Evolutionary conservation across 2,113 vertebrate genomes (phyloP).

Genomic region (Antigone vipio): DNA sequence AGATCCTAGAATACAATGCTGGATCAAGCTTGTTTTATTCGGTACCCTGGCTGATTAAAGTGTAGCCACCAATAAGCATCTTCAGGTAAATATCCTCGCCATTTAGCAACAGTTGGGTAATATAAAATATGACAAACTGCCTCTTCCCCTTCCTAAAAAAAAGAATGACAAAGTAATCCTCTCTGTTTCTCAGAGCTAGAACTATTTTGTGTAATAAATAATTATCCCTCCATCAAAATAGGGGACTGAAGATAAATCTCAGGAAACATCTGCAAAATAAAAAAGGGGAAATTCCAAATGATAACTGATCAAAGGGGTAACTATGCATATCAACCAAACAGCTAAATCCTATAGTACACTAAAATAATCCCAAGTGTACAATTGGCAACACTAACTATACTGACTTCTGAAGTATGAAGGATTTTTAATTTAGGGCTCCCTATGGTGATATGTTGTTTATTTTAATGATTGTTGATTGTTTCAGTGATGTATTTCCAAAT

Average conservation of each 20-base stretch:
- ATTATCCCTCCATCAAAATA: background rate
- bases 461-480: conserved; percentile 44
- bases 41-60: background rate
- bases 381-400: conserved; percentile 13
- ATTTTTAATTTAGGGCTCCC: conserved; percentile 60
- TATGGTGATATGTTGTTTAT: conserved; percentile 31
- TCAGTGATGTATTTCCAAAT: conserved; percentile 33
- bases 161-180: background rate
- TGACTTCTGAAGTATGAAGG: conserved; percentile 52
- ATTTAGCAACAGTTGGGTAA: background rate
- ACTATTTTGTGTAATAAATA: background rate
- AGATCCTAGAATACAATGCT: background rate
- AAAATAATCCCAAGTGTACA: conserved; percentile 31
- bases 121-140: background rate
- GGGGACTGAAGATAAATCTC: background rate
- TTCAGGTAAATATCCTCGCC: background rate
- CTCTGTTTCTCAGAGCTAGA: background rate
- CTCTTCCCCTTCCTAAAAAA: background rate
- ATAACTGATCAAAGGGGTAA: conserved; percentile 37
- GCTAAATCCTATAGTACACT: conserved; percentile 12
- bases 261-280: background rate
- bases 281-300: background rate
- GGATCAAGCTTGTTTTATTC: background rate
- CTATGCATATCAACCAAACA: background rate
- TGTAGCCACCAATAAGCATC: background rate